Percentiles rank a stretch among this genome's conserved stretches.
Evolutionary conservation across 2,888 invertebrate genomes (phyloP).

Genomic region (Cerceris rybyensis): DNA sequence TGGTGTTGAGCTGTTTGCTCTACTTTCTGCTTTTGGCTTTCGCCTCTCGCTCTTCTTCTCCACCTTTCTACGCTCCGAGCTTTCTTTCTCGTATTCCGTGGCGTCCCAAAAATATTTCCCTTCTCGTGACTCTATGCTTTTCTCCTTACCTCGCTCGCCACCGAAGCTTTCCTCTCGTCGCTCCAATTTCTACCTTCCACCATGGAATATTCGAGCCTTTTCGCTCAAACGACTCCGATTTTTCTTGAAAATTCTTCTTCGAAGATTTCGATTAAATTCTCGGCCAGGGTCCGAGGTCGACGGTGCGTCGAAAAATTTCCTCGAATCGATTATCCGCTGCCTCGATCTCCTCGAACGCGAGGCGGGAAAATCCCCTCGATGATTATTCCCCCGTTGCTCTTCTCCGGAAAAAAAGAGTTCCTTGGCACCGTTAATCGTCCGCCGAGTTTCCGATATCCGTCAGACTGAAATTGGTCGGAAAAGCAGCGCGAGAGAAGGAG

Average conservation of each 20-base stretch:
- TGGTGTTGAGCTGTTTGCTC: constrained; percentile 54
- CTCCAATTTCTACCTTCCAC: neutral
- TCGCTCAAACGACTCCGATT: neutral
- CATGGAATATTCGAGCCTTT: neutral
- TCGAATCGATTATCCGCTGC: no score
- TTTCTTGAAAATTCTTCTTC: no score
- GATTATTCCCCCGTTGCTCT: no score
- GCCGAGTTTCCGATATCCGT: neutral
- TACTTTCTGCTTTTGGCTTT: constrained; percentile 33
- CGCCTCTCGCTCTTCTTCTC: constrained; percentile 8
- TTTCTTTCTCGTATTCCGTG: constrained; percentile 19
- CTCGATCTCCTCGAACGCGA: no score
- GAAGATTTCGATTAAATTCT: no score
- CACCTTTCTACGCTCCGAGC: neutral
- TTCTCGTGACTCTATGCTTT: neutral
- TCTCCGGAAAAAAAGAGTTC: no score
- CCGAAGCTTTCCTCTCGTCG: constrained; percentile 1
- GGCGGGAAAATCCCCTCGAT: no score
- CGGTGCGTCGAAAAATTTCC: no score
- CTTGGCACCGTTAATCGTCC: no score
- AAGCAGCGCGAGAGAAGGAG: constrained; percentile 10
- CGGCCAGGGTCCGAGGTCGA: no score
- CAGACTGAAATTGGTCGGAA: neutral
- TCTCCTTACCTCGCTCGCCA: neutral
- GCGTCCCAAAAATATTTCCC: constrained; percentile 27